A percentile compares a stretch with the other conserved stretches of the same genome.
phyloP scores from a whole-genome alignment of 23 tunicate genomes.

The Phallusia fumigata region DNA sequence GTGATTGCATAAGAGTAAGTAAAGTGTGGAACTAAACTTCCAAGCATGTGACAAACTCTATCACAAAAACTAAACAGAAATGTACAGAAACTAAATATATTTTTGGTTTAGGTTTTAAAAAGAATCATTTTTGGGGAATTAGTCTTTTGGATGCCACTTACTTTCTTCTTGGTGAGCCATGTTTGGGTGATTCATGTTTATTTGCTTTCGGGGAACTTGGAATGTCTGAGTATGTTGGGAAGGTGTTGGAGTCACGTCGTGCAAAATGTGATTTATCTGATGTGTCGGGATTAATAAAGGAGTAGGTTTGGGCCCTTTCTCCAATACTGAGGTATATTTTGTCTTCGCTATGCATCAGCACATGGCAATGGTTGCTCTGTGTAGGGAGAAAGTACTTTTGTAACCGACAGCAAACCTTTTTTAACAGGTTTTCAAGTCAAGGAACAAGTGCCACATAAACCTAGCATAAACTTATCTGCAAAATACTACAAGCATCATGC shows the following conservation, averaged over 20 bases:
- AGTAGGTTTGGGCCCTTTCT: slow-evolving; percentile 27
- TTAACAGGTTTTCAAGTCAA: no score
- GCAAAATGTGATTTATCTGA: slow-evolving; percentile 13
- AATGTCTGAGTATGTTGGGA: slow-evolving; percentile 3
- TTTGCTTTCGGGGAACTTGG: neutral
- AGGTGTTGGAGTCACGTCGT: neutral
- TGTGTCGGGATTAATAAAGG: slow-evolving; percentile 3
- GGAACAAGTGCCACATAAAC: no score
- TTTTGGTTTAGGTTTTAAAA: no score
- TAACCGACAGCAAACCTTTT: no score
- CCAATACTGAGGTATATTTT: slow-evolving; percentile 73
- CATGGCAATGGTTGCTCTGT: slow-evolving; percentile 90
- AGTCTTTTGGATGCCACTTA: neutral
- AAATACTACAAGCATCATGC: no score
- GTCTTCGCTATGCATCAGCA: slow-evolving; percentile 85
- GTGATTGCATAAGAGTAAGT: no score
- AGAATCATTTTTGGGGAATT: no score
- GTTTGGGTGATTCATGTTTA: neutral
- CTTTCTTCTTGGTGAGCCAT: slow-evolving; percentile 21
- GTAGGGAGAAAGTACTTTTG: neutral
- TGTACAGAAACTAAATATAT: no score
- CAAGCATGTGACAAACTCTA: no score
- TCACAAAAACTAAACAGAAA: no score
- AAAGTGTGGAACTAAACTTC: no score
- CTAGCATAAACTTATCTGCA: no score